A percentile compares a stretch with the other conserved stretches of the same genome.
Evolutionary conservation across 1,140 invertebrate genomes (phyloP).

Genomic region (Magallana angulata): DNA sequence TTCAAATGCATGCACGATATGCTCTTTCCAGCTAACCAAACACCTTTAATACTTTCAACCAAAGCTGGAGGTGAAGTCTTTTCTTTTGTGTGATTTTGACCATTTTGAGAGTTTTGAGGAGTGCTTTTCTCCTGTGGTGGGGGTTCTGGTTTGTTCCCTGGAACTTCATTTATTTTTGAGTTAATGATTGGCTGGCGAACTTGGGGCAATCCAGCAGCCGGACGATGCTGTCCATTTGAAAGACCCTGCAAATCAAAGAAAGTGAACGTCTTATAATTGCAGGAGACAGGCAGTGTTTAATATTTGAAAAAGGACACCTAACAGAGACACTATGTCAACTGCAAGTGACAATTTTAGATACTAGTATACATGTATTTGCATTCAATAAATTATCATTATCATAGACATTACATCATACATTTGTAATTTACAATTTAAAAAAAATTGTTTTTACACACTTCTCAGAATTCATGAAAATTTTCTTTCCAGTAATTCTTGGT

Average conservation of each 20-base stretch:
- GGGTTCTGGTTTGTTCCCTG: slow-evolving; percentile 3
- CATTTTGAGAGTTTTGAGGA: background rate
- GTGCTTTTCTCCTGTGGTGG: background rate
- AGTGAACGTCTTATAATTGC: background rate
- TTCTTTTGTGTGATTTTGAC: slow-evolving; percentile 15
- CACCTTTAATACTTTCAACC: slow-evolving; percentile 68
- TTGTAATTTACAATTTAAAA: too few species aligned
- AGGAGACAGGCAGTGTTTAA: too few species aligned
- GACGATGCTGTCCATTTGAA: slow-evolving; percentile 22
- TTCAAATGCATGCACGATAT: slow-evolving; percentile 73
- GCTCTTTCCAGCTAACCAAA: slow-evolving; percentile 72
- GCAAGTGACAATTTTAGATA: too few species aligned
- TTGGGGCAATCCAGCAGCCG: background rate
- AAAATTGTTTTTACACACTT: too few species aligned
- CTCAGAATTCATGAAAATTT: background rate
- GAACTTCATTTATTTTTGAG: slow-evolving; percentile 25
- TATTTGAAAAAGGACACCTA: too few species aligned
- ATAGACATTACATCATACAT: too few species aligned
- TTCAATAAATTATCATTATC: too few species aligned
- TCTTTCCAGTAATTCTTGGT: background rate
- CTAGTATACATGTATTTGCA: too few species aligned
- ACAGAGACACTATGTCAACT: too few species aligned
- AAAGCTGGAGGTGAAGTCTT: slow-evolving; percentile 37
- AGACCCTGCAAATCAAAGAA: slow-evolving; percentile 14
- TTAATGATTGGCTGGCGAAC: background rate